Base-by-base conservation (phyloP, 2,113 vertebrate genomes). In the Eublepharis macularius region DNA sequence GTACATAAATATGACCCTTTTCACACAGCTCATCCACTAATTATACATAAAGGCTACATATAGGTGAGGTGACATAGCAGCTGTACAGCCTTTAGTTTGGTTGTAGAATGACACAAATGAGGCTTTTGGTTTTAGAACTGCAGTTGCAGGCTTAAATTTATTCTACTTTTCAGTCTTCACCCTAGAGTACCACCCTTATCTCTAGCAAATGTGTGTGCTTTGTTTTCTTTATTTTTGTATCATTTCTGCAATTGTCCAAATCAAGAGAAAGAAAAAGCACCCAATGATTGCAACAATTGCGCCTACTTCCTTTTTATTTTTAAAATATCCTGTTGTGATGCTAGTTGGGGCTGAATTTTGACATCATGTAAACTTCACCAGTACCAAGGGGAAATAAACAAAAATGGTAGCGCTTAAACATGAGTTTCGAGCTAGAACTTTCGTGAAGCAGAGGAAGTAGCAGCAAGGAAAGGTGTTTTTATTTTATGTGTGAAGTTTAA, bases 161-260 rank as follows among this genome's bases (percentile, higher is more conserved):
- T 66, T 2, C 16, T 57, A 19, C 54, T 19, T 26, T 29, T 32
- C 26, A 65, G 5, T 19, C 32, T n/a, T n/a, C 65, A 12, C 12
- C 65, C 65, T 9, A 3, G 29, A 66, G 32, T 3, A 66, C 65
- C 3, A 57, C 54, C 29, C 29, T 81, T 24, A 81, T 68, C 43
- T 69, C 63, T 66, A 2, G 29, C 45, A 66, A 19, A 66, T 80
- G 29, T 47, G 41, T 17, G 12, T 24, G 43, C 14, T 32, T 39
- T 41, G 24, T 8, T 74, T 43, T 43, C 24, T 26, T 24, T 73
- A 19, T 41, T 19, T 36, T 65, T 83, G 72, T 41, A 47, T 83
- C 70, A 82, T 75, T 74, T 63, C 39, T 29, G n/a, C 81, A 77
- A 84, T 29, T 83, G 54, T 75, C 14, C 72, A 47, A 65, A 83